Base-by-base conservation (phyloP, 2,113 vertebrate species). In the Cavia porcellus region DNA sequence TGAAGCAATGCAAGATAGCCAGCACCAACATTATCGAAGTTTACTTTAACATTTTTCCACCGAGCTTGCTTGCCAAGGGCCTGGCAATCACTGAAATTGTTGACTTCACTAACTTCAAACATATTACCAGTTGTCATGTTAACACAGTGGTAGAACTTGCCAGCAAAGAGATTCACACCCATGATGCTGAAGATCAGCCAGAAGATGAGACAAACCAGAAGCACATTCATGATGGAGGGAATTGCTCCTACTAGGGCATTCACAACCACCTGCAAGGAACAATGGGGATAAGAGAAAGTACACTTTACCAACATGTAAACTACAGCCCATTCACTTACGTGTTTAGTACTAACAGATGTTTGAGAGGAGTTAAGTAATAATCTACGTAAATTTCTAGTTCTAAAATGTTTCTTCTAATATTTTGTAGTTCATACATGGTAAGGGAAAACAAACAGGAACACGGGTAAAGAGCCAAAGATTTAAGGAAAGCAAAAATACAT, bases 141-240 rank as follows among this genome's bases (percentile, higher is more conserved):
- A 89, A 99, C 95, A 98, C 99, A 99, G 75, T 98, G 97, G 97
- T 98, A 98, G 98, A 99, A 99, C 97, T 99, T 99, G 61, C 99
- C 99, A 75, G 99, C 99, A 98, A 99, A 99, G 93, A 99, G 97
- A 98, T 99, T 99, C 95, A 99, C 99, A 92, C 99, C 99, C 99
- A 99, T 99, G 96, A 99, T 99, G 97, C 99, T 99, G 98, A 99
- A 99, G 98, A 99, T 99, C 90, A 99, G 98, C 99, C 99, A 99
- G 99, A 99, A 99, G 98, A 99, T 99, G 97, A 99, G 99, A 98
- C 99, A 99, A 52, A 99, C 99, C 97, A 99, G 98, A 88, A 99
- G 98, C 96, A 99, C 99, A 66, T 99, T 99, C 99, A 99, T 99
- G 98, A 99, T 99, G 70, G 99, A 99, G 59, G 99, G 99, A 98